Percentiles rank a stretch among this genome's conserved stretches.
Conservation (phyloP, 2,888 invertebrate species). For the Phyto melanocephala region DNA sequence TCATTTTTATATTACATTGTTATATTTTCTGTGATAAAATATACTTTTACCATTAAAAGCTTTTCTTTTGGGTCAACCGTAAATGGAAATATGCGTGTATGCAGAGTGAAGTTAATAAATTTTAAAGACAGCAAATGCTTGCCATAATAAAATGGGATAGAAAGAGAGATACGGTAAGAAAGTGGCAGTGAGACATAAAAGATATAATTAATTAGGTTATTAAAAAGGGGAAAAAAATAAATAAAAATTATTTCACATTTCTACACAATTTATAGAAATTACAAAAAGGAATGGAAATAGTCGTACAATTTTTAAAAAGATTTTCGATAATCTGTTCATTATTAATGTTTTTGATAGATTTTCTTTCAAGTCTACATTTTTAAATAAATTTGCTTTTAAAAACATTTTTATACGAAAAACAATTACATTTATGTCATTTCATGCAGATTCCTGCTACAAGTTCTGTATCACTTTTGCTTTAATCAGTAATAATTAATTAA, state of each 20-base stretch:
- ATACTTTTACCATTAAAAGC: constrained; percentile 1
- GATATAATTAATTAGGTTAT: constrained; percentile 28
- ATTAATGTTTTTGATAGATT: too few species aligned
- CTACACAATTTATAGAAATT: too few species aligned
- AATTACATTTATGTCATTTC: too few species aligned
- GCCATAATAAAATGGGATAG: neutral
- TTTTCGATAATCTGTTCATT: too few species aligned
- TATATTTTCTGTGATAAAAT: neutral
- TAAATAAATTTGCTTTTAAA: too few species aligned
- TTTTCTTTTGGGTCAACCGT: constrained; percentile 4
- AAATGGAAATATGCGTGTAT: neutral
- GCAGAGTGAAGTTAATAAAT: constrained; percentile 1
- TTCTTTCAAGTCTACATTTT: too few species aligned
- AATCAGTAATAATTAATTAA: too few species aligned
- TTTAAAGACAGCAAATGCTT: neutral
- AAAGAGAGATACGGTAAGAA: neutral
- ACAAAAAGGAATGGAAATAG: too few species aligned
- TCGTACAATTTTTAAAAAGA: too few species aligned
- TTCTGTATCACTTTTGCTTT: too few species aligned
- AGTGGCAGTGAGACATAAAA: neutral
- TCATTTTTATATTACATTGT: constrained; percentile 14
- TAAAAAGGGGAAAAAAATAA: neutral
- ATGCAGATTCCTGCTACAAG: too few species aligned
- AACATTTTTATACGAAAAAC: too few species aligned
- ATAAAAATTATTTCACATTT: neutral